Conservation (phyloP, 2,797 vertebrate species). For the Melanogrammus aeglefinus region DNA sequence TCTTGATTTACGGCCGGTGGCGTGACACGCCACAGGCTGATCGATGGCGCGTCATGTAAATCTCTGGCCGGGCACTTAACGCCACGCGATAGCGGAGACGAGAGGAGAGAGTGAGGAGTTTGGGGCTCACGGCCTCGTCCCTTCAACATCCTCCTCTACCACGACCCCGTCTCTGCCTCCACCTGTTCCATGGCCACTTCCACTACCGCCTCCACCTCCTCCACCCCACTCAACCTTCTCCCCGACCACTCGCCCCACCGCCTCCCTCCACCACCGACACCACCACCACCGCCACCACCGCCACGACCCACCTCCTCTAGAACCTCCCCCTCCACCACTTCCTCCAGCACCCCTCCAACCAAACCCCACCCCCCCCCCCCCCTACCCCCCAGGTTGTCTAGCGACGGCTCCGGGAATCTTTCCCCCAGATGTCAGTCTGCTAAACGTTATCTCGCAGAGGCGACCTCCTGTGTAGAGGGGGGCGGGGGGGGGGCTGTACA, state of each 20-base stretch:
- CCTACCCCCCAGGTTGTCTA: neutral
- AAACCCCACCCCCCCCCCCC: neutral
- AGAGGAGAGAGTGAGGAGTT: slow-evolving; percentile 1
- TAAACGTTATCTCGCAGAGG: neutral
- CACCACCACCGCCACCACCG: too few relatives aligned
- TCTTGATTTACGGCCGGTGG: neutral
- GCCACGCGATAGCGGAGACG: neutral
- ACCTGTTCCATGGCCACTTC: neutral
- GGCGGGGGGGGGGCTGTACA: too few relatives aligned
- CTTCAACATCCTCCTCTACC: neutral
- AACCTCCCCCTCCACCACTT: too few relatives aligned
- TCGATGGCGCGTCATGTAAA: neutral
- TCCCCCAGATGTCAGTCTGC: neutral
- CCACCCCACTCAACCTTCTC: neutral
- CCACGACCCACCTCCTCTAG: too few relatives aligned
- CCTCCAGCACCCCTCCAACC: too few relatives aligned
- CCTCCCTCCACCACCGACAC: too few relatives aligned
- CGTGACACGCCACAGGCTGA: neutral
- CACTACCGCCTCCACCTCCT: neutral
- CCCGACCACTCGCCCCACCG: too few relatives aligned
- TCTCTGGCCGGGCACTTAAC: neutral
- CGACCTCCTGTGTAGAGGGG: neutral
- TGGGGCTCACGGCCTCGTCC: neutral
- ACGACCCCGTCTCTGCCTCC: neutral
- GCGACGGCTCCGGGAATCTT: neutral